phyloP scores from a whole-genome alignment of 2,888 invertebrate species.

The Asteroscopus sphinx region DNA sequence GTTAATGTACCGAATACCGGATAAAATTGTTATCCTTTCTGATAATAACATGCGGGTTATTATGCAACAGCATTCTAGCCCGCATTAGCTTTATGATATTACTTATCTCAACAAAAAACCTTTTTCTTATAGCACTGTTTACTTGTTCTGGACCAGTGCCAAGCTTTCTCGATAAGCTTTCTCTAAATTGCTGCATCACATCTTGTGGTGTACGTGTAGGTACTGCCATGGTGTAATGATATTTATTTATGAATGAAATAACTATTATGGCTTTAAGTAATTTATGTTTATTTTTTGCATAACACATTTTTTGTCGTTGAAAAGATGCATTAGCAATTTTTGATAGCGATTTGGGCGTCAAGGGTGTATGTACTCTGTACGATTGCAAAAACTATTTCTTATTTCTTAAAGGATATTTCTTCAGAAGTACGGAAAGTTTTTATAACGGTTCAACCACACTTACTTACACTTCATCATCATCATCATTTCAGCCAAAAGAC shows the following conservation, averaged over 20 bases:
- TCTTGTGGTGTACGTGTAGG: conserved; percentile 32
- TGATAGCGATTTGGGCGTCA: no score
- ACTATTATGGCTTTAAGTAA: neutral
- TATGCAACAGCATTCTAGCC: conserved; percentile 48
- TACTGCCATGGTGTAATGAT: conserved; percentile 8
- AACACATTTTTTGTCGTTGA: neutral
- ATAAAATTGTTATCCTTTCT: conserved; percentile 28
- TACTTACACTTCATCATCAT: no score
- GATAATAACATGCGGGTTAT: conserved; percentile 39
- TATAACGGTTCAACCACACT: no score
- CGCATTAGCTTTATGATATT: conserved; percentile 42
- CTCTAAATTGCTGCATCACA: conserved; percentile 43
- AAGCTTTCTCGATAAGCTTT: conserved; percentile 52
- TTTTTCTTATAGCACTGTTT: conserved; percentile 19
- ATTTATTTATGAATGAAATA: conserved; percentile 12
- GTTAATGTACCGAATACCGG: conserved; percentile 36
- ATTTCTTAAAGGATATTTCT: no score
- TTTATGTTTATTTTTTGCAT: neutral
- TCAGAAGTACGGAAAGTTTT: no score
- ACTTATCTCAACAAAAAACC: conserved; percentile 5
- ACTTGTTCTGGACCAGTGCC: conserved; percentile 37
- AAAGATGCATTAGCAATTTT: no score
- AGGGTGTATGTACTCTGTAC: neutral
- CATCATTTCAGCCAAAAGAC: no score
- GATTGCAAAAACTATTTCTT: neutral